Percentiles rank a stretch among this genome's conserved stretches.
Evolutionary conservation across 1,140 invertebrate genomes (phyloP).

Genomic region (Lordiphosa collinella): DNA sequence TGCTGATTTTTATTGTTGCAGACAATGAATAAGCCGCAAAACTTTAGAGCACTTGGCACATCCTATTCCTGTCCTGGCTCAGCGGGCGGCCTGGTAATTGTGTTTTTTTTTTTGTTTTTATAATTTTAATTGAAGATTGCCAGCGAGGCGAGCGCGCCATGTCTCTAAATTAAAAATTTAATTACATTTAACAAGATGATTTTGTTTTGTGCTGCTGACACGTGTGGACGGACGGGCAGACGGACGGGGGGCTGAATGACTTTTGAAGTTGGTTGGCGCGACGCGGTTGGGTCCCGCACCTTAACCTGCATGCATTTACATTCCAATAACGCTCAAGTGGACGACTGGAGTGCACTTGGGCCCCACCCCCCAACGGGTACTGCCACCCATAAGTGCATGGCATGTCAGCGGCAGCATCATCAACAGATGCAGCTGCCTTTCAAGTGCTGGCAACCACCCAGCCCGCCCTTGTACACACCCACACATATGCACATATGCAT

Average conservation of each 20-base stretch:
- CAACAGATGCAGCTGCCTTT: slow-evolving; percentile 47
- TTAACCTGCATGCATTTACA: slow-evolving; percentile 75
- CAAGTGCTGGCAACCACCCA: slow-evolving; percentile 38
- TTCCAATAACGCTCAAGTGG: slow-evolving; percentile 77
- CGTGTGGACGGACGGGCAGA: not conserved
- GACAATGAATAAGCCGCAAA: slow-evolving; percentile 75
- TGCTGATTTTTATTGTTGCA: slow-evolving; percentile 59
- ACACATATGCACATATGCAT: slow-evolving; percentile 42
- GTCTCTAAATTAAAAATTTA: slow-evolving; percentile 73
- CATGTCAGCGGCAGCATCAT: slow-evolving; percentile 60
- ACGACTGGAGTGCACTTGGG: slow-evolving; percentile 65
- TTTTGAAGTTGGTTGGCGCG: slow-evolving; percentile 66
- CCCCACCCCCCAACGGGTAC: slow-evolving; percentile 8
- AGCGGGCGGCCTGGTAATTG: slow-evolving; percentile 59
- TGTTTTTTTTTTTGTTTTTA: slow-evolving; percentile 26
- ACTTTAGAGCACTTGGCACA: slow-evolving; percentile 71
- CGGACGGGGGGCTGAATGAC: slow-evolving; percentile 49
- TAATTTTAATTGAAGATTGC: slow-evolving; percentile 64
- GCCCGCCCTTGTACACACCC: slow-evolving; percentile 8
- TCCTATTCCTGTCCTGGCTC: slow-evolving; percentile 63
- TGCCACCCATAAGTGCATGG: slow-evolving; percentile 51
- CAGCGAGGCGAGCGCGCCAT: slow-evolving; percentile 35
- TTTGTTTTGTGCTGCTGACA: slow-evolving; percentile 23
- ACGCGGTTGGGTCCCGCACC: slow-evolving; percentile 19
- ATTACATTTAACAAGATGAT: slow-evolving; percentile 74